phyloP scores from a whole-genome alignment of 1,140 invertebrate species.

The Coboldia fuscipes region DNA sequence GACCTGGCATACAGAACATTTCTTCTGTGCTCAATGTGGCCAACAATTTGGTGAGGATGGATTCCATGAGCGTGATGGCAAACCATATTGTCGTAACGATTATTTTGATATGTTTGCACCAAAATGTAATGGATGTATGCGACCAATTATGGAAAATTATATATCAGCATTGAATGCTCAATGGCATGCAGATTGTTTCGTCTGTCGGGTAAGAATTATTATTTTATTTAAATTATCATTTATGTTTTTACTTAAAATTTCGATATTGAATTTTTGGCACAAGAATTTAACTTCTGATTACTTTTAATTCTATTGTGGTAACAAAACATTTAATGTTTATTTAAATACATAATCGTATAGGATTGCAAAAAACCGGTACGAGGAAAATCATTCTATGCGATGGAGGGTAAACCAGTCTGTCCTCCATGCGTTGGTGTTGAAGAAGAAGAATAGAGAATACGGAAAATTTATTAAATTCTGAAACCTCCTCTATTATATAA shows the following conservation, averaged over 20 bases:
- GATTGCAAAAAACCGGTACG: constrained; percentile 81
- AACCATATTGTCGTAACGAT: constrained; percentile 85
- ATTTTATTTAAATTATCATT: constrained; percentile 3
- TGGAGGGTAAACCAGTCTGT: constrained; percentile 81
- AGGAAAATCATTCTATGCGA: constrained; percentile 87
- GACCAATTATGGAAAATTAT: constrained; percentile 97
- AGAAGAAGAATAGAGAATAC: constrained; percentile 59
- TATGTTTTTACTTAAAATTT: constrained; percentile 2
- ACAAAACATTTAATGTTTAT: not conserved
- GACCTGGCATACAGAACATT: constrained; percentile 99
- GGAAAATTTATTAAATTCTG: no score
- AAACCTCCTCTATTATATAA: no score
- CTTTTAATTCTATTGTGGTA: no score
- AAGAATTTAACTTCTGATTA: no score
- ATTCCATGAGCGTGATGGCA: constrained; percentile 84
- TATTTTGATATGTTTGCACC: constrained; percentile 98
- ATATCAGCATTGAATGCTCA: constrained; percentile 94
- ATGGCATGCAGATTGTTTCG: constrained; percentile 99
- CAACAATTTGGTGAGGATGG: constrained; percentile 93
- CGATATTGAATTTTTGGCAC: no score
- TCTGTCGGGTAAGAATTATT: constrained; percentile 77
- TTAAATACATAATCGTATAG: constrained; percentile 29
- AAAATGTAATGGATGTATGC: constrained; percentile 91
- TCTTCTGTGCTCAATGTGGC: constrained; percentile 96
- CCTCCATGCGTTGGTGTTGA: constrained; percentile 74